phyloP scores from a whole-genome alignment of 2,888 invertebrate species.

The Hedya salicella region DNA sequence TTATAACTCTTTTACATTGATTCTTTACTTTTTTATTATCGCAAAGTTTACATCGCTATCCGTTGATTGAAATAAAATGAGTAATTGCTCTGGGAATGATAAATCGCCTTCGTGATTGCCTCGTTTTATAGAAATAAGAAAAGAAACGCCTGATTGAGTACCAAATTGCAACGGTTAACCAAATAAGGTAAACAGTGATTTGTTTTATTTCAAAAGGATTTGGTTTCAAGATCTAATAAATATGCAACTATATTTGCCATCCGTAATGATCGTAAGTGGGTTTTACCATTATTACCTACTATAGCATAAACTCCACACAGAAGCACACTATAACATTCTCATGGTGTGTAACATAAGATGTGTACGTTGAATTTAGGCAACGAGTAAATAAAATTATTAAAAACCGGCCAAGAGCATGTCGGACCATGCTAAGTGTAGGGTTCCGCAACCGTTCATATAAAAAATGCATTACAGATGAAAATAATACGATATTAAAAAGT shows the following conservation, averaged over 20 bases:
- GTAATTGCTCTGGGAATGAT: slow-evolving; percentile 28
- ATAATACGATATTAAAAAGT: too few relatives aligned
- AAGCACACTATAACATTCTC: too few relatives aligned
- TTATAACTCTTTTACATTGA: slow-evolving; percentile 12
- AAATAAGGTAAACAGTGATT: slow-evolving; percentile 27
- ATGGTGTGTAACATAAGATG: too few relatives aligned
- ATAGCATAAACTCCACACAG: too few relatives aligned
- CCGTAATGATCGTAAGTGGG: neutral
- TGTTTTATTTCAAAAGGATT: slow-evolving; percentile 12
- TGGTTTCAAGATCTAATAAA: slow-evolving; percentile 16
- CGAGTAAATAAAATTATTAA: too few relatives aligned
- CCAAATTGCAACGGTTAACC: slow-evolving; percentile 35
- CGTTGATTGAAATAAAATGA: slow-evolving; percentile 36
- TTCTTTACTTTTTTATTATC: slow-evolving; percentile 6
- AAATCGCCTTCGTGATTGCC: slow-evolving; percentile 15
- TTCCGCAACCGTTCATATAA: too few relatives aligned
- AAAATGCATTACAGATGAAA: too few relatives aligned
- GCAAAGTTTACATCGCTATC: neutral
- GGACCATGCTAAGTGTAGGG: too few relatives aligned
- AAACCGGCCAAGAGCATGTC: too few relatives aligned
- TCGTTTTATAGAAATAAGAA: slow-evolving; percentile 5
- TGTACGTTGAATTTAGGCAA: too few relatives aligned
- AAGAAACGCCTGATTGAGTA: slow-evolving; percentile 19
- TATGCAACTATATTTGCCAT: neutral
- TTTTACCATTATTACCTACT: neutral